Evolutionary conservation across 2,797 vertebrate genomes (phyloP).

Genomic region (Scolopax bukidnonensis): DNA sequence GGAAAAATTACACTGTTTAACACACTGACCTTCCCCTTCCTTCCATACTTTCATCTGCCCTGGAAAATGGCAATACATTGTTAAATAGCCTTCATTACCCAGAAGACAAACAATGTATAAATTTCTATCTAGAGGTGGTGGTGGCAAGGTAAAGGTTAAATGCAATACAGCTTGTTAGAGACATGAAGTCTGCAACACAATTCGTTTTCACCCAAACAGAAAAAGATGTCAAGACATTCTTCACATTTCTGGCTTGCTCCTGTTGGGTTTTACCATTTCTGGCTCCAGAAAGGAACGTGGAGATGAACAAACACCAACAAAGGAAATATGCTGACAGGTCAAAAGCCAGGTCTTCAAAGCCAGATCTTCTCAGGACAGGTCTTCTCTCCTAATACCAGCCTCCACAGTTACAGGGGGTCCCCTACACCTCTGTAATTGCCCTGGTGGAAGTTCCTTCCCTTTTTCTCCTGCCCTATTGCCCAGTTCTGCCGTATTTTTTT

Average conservation of each 20-base stretch:
- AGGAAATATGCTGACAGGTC: neutral
- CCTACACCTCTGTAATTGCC: neutral
- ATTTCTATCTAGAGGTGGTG: neutral
- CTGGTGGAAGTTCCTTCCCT: neutral
- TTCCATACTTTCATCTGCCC: neutral
- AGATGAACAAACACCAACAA: neutral
- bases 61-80: neutral
- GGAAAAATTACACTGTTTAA: neutral
- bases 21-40: neutral
- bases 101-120: neutral
- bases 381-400: neutral
- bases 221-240: neutral
- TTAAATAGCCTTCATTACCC: neutral
- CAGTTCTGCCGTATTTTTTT: neutral
- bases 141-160: neutral
- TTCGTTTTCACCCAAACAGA: neutral
- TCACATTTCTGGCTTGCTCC: neutral
- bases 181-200: neutral
- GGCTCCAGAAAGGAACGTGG: neutral
- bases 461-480: neutral
- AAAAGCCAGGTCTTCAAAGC: neutral
- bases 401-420: neutral
- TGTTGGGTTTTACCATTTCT: neutral
- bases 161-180: neutral
- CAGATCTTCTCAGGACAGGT: neutral